Conservation (phyloP, 2,797 vertebrate genomes). For the Tangara arthus region DNA sequence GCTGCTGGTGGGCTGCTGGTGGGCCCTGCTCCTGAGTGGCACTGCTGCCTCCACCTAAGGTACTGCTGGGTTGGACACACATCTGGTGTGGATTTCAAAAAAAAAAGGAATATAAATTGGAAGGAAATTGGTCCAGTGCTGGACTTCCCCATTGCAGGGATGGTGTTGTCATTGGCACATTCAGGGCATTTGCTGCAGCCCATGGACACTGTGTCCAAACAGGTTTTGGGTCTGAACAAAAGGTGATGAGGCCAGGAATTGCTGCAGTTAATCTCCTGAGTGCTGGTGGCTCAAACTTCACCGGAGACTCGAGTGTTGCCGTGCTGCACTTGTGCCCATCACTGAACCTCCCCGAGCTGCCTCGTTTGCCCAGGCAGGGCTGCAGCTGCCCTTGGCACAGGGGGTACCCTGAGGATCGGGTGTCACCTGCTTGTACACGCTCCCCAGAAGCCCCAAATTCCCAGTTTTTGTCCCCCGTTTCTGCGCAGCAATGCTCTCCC, state of each 20-base stretch:
- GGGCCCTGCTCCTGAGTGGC: background rate
- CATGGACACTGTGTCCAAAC: rapidly evolving
- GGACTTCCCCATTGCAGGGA: rapidly evolving
- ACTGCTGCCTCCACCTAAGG: background rate
- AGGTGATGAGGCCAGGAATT: background rate
- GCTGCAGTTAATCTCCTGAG: background rate
- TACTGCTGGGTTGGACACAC: background rate
- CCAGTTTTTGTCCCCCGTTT: background rate
- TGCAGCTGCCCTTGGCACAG: background rate
- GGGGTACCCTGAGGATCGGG: background rate
- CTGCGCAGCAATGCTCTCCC: rapidly evolving
- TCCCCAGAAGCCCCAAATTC: background rate
- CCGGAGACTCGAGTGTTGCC: background rate
- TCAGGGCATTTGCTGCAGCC: background rate
- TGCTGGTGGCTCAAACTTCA: background rate
- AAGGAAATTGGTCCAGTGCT: background rate
- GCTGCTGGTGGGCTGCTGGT: background rate
- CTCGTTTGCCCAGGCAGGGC: rapidly evolving
- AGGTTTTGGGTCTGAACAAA: background rate
- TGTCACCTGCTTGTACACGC: rapidly evolving
- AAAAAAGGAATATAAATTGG: rapidly evolving
- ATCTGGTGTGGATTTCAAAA: background rate
- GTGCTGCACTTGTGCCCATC: background rate
- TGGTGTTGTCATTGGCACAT: rapidly evolving
- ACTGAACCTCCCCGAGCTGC: rapidly evolving